Base-by-base conservation (phyloP, 2,797 vertebrate genomes). In the Falco naumanni region DNA sequence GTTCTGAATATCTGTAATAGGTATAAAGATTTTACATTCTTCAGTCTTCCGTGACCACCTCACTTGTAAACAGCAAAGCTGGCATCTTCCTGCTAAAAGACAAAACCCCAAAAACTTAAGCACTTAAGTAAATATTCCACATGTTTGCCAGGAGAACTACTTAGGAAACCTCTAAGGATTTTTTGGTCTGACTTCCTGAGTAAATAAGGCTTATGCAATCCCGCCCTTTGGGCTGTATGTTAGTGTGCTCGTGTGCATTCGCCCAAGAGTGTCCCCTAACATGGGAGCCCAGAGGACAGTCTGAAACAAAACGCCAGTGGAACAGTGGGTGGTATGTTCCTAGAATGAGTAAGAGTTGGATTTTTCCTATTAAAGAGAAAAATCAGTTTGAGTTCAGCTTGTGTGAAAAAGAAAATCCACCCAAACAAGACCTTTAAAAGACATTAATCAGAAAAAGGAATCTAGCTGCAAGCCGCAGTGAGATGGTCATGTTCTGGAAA, bases 321-420 rank as follows among this genome's bases (percentile, higher is more conserved):
- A 68, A 60, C 5, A 16, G 15, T 0, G 0, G 13, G 37, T 3
- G 4, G 22, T 14, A 41, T 0, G 1, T 13, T 77, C 34, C 33
- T 47, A 25, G 7, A 87, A 70, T 25, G 18, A 8, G 4, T 43
- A 37, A 66, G 8, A 39, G 13, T 10, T 48, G 10, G 8, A 41
- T n/a, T 56, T 93, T 75, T 89, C 56, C 66, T 77, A 21, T 37
- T 47, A 16, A 69, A 76, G 7, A 43, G 61, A 59, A 69, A 45
- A 19, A 16, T 4, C 0, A 9, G 43, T 81, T 79, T 37, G 16
- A 61, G 9, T 87, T 93, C 50, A 81, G n/a, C 24, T 22, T 15
- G 1, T 5, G 11, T 39, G 34, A 75, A 74, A 37, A 16, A 71
- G 48, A 69, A 13, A 53, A 61, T 59, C 33, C 8, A 48, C 18